Conservation (phyloP, 1,140 invertebrate species). For the Drosophila lacteicornis region DNA sequence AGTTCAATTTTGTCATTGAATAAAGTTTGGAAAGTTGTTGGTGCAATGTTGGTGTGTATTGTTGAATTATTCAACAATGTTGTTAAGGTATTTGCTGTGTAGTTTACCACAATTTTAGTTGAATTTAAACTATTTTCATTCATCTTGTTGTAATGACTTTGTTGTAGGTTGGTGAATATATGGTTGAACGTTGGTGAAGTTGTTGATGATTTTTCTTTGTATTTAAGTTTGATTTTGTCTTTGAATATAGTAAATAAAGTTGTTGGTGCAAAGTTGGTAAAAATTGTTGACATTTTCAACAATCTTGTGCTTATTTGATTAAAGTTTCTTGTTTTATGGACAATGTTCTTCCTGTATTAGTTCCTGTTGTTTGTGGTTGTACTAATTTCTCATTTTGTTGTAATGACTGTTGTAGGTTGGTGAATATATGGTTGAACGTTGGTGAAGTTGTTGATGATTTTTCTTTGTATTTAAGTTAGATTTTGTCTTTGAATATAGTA, state of each 20-base stretch:
- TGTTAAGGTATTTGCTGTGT: neutral
- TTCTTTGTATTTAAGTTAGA: neutral
- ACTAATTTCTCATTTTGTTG: neutral
- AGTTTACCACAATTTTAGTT: too few relatives aligned
- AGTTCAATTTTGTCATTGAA: neutral
- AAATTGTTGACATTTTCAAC: too few relatives aligned
- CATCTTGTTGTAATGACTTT: too few relatives aligned
- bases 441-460: neutral
- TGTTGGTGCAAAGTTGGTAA: too few relatives aligned
- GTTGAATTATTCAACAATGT: neutral
- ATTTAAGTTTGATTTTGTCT: too few relatives aligned
- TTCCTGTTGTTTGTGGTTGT: conserved; percentile 14
- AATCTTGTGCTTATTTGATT: neutral
- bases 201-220: too few relatives aligned
- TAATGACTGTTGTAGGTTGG: neutral
- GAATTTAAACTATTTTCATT: neutral
- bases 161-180: too few relatives aligned
- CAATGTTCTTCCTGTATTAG: conserved; percentile 3
- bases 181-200: too few relatives aligned
- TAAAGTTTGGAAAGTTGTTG: neutral
- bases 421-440: neutral
- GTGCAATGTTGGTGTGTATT: neutral
- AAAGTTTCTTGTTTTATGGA: neutral
- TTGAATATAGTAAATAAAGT: too few relatives aligned
- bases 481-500: neutral